These are phyloP conservation scores for Sanderia malayensis DNA, from an alignment of 30 jellyfish, hydroid and myxozoan species.

Conservation along the genomic window DNA sequence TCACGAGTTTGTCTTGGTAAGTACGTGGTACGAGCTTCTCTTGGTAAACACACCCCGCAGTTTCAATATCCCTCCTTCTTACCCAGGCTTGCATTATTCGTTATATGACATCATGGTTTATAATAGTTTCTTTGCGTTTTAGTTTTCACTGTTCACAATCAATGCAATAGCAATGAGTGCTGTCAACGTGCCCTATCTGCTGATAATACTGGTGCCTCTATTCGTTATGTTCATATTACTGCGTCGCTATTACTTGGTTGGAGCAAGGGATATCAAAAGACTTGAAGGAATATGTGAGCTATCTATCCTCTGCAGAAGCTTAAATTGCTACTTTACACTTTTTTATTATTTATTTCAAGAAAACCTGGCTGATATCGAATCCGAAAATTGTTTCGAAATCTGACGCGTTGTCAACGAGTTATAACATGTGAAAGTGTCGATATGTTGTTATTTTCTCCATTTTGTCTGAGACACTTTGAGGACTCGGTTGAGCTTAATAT, in stretches of 20 bases:
- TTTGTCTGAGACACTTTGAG: no score
- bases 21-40: no score
- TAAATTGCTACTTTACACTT: background rate
- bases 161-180: slow-evolving; percentile 40
- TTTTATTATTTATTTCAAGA: no score
- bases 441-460: no score
- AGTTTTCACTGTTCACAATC: slow-evolving; percentile 8
- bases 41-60: no score
- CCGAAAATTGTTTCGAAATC: no score
- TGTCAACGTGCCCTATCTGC: slow-evolving; percentile 45
- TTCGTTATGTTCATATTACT: slow-evolving; percentile 15
- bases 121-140: background rate
- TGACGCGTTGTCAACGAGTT: background rate
- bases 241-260: slow-evolving; percentile 40
- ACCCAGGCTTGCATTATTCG: no score
- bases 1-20: slow-evolving; percentile 42
- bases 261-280: slow-evolving; percentile 73
- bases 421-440: background rate
- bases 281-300: slow-evolving; percentile 74
- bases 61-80: no score
- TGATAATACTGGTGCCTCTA: slow-evolving; percentile 28
- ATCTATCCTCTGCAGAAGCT: background rate
- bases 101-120: background rate
- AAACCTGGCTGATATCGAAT: no score
- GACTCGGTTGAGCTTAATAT: no score